phyloP scores from a whole-genome alignment of 2,888 invertebrate species.

The Caenorhabditis sp. region DNA sequence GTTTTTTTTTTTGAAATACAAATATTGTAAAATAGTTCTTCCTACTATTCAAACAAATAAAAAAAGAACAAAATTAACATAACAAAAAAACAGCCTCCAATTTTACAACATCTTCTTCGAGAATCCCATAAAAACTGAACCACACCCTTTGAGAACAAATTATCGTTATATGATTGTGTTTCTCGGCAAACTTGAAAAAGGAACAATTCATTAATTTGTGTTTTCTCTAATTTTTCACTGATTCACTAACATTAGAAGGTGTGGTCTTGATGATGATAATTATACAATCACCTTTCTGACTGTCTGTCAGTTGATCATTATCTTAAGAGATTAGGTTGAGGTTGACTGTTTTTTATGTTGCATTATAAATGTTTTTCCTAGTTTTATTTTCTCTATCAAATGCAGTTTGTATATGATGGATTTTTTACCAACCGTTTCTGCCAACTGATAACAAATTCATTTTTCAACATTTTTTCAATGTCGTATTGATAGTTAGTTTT shows the following conservation, averaged over 20 bases:
- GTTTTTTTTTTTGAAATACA: too few species aligned
- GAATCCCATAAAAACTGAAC: constrained; percentile 1
- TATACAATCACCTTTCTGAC: background rate
- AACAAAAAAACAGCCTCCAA: background rate
- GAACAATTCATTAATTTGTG: background rate
- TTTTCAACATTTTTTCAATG: too few species aligned
- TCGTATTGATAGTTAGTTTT: too few species aligned
- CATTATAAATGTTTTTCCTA: too few species aligned
- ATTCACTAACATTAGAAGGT: background rate
- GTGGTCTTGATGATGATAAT: background rate
- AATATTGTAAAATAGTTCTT: too few species aligned
- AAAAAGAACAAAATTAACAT: background rate
- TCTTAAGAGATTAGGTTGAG: background rate
- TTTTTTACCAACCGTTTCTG: too few species aligned
- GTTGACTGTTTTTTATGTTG: too few species aligned
- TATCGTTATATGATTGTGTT: too few species aligned
- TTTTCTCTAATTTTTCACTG: too few species aligned
- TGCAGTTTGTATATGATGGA: too few species aligned
- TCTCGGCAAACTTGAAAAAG: background rate
- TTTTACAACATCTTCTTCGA: constrained; percentile 4
- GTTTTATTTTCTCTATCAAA: too few species aligned
- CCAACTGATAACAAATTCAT: too few species aligned
- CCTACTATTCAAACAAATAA: background rate
- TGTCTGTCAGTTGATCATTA: background rate
- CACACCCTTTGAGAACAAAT: background rate